phyloP scores from a whole-genome alignment of 2,113 vertebrate species.

The Engystomops pustulosus region DNA sequence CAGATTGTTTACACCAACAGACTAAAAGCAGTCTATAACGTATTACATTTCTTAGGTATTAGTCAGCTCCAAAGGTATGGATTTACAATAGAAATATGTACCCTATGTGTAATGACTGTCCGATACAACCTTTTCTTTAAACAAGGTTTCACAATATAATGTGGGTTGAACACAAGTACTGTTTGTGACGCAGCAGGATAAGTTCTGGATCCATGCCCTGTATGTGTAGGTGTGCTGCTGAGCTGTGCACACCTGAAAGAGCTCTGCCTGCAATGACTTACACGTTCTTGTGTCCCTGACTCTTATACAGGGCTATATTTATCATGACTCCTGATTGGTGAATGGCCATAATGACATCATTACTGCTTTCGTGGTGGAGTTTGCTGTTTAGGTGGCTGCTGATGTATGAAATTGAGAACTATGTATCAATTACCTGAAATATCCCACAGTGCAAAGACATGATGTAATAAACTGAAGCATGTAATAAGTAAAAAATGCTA shows the following conservation, averaged over 20 bases:
- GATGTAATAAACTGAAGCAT: too few relatives aligned
- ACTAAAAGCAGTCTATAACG: background rate
- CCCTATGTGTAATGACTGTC: background rate
- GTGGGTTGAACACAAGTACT: background rate
- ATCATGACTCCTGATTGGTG: constrained; percentile 8
- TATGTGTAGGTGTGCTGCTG: background rate
- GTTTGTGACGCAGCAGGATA: background rate
- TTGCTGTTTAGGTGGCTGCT: background rate
- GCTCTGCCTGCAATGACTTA: constrained; percentile 17
- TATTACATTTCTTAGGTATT: background rate
- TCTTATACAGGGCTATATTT: constrained; percentile 40
- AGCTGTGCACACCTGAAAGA: constrained; percentile 25
- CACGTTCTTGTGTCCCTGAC: background rate
- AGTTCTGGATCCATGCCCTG: constrained; percentile 6
- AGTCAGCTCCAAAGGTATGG: background rate
- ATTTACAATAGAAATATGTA: background rate
- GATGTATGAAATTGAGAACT: background rate
- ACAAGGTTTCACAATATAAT: background rate
- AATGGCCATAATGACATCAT: constrained; percentile 14
- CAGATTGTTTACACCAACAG: too few relatives aligned
- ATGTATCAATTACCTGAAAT: background rate
- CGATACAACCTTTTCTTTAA: background rate
- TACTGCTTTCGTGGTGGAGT: background rate
- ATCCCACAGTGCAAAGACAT: background rate
- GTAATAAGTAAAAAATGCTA: too few relatives aligned